Evolutionary conservation across 2,888 invertebrate genomes (phyloP).

Genomic region (Aphodius granarius): DNA sequence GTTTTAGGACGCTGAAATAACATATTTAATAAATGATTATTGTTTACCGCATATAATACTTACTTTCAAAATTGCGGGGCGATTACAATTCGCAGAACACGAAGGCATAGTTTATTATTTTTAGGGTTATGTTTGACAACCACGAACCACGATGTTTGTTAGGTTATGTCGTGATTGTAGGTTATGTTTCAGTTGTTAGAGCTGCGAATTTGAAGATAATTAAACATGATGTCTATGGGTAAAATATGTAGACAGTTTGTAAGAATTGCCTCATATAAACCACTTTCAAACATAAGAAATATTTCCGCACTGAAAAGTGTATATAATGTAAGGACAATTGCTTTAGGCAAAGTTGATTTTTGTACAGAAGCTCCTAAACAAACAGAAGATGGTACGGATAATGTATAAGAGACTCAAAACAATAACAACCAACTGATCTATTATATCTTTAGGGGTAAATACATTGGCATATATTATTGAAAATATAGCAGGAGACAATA

Average conservation of each 20-base stretch:
- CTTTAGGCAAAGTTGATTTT: neutral
- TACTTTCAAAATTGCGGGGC: conserved; percentile 76
- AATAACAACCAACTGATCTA: neutral
- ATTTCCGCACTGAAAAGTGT: neutral
- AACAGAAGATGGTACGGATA: neutral
- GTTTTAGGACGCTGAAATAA: conserved; percentile 89
- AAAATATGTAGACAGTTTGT: neutral
- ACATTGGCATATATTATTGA: conserved; percentile 42
- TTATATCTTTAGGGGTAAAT: neutral
- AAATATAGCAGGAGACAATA: conserved; percentile 58
- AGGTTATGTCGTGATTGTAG: neutral
- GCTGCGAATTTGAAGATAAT: neutral
- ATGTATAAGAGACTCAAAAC: neutral
- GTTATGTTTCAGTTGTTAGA: neutral
- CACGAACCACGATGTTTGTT: neutral
- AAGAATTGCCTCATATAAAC: neutral
- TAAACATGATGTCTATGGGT: neutral
- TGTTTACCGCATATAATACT: conserved; percentile 30
- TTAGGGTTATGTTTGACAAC: neutral
- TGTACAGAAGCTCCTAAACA: neutral
- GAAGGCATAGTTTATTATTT: conserved; percentile 61
- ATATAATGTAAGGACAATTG: neutral
- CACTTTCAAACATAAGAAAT: neutral
- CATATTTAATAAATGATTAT: neutral
- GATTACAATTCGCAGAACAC: conserved; percentile 74